phyloP scores from a whole-genome alignment of 2,888 invertebrate species.

The Heterodera filipjevi region DNA sequence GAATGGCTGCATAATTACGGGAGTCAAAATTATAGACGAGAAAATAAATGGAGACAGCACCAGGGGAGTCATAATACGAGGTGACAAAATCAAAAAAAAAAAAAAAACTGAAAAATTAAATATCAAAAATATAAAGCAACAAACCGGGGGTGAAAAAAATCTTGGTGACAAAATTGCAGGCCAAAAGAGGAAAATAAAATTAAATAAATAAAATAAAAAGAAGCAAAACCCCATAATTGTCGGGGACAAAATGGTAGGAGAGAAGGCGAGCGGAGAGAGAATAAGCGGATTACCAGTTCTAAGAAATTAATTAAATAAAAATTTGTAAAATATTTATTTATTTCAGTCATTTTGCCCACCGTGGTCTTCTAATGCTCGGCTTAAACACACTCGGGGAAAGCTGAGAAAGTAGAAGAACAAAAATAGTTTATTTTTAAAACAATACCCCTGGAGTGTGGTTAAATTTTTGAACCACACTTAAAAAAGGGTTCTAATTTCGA shows the following conservation, averaged over 20 bases:
- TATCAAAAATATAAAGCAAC: constrained; percentile 15
- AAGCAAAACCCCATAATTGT: constrained; percentile 45
- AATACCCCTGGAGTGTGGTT: too few relatives aligned
- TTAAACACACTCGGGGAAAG: constrained; percentile 17
- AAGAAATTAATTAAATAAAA: not conserved
- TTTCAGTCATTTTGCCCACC: not conserved
- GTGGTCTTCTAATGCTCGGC: constrained; percentile 11
- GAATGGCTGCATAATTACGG: constrained; percentile 57
- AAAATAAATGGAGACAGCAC: constrained; percentile 43
- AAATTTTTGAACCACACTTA: too few relatives aligned
- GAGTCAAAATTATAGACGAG: constrained; percentile 43
- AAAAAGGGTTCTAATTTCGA: too few relatives aligned
- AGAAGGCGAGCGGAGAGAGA: constrained; percentile 55
- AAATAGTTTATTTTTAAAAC: not conserved
- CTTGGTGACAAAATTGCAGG: constrained; percentile 60
- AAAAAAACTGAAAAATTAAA: not conserved
- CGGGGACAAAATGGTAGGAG: constrained; percentile 55
- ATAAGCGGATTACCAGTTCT: constrained; percentile 16
- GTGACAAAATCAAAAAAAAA: constrained; percentile 49
- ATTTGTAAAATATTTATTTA: not conserved
- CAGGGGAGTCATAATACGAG: constrained; percentile 53
- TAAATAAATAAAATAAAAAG: constrained; percentile 2
- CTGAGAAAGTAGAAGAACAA: not conserved
- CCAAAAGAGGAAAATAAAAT: constrained; percentile 32
- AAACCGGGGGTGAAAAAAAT: constrained; percentile 55